Percentiles rank a stretch among this genome's conserved stretches.
Evolutionary conservation across 1,140 invertebrate genomes (phyloP).

Genomic region (Lepidurus arcticus): DNA sequence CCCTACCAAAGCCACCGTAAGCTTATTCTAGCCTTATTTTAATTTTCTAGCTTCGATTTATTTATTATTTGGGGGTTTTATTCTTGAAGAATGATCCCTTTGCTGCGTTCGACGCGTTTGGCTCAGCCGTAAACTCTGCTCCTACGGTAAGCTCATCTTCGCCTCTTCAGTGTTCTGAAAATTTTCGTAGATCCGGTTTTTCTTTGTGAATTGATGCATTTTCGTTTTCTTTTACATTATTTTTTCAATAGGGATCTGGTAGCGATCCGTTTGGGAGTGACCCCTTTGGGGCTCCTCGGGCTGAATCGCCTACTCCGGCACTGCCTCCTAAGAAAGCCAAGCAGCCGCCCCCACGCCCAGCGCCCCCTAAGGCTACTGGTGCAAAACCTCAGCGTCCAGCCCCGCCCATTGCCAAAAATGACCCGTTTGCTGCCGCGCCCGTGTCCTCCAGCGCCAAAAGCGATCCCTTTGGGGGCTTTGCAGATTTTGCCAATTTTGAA

Average conservation of each 20-base stretch:
- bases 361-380: conserved; percentile 63
- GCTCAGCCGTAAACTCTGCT: conserved; percentile 43
- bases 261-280: conserved; percentile 78
- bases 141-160: conserved; percentile 1
- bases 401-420: conserved; percentile 40
- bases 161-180: not conserved
- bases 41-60: not conserved
- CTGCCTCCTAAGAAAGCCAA: conserved; percentile 81
- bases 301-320: conserved; percentile 70
- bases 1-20: conserved; percentile 42
- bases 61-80: conserved; percentile 33
- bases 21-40: not conserved
- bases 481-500: conserved; percentile 79
- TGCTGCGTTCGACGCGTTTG: conserved; percentile 53
- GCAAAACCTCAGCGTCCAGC: conserved; percentile 44
- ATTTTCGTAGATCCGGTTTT: not conserved
- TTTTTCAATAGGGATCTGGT: conserved; percentile 39
- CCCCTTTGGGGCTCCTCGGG: conserved; percentile 68
- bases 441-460: conserved; percentile 37
- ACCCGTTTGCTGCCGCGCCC: conserved; percentile 36
- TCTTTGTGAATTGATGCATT: not conserved
- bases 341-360: conserved; percentile 75
- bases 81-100: conserved; percentile 45
- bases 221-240: no score
- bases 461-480: conserved; percentile 54